These are phyloP conservation scores for Phalacrocorax carbo DNA, from an alignment of 2,113 vertebrate species.

Conservation along the genomic window DNA sequence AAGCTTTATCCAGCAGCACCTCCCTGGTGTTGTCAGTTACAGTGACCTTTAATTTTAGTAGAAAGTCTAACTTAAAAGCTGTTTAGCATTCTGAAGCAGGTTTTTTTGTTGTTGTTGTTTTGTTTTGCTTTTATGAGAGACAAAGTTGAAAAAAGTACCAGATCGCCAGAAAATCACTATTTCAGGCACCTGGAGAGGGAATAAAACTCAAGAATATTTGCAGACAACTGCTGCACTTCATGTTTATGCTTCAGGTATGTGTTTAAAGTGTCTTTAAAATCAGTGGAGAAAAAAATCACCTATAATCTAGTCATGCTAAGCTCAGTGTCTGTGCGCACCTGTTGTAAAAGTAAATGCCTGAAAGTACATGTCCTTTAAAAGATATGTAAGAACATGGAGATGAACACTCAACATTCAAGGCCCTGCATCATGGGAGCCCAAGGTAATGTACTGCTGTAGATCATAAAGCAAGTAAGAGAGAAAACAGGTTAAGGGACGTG, in stretches of 20 bases:
- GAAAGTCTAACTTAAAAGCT: not conserved
- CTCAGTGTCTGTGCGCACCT: not conserved
- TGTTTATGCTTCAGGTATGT: not conserved
- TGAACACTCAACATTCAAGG: not conserved
- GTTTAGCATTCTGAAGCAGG: not conserved
- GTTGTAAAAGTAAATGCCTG: not conserved
- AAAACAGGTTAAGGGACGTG: not conserved
- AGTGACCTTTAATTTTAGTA: not conserved
- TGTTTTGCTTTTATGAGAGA: not conserved
- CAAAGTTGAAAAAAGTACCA: not conserved
- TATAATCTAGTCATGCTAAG: not conserved
- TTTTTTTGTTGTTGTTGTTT: not conserved
- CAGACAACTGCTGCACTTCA: not conserved
- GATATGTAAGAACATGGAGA: not conserved
- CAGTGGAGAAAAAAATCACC: not conserved
- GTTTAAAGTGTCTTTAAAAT: not conserved
- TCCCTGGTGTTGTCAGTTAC: not conserved
- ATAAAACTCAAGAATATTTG: not conserved
- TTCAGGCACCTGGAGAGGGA: not conserved
- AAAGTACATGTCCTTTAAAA: not conserved
- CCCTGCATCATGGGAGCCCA: not conserved
- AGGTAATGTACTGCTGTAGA: not conserved
- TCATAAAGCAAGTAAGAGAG: not conserved
- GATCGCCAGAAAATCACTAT: not conserved
- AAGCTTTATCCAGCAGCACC: not conserved